A percentile compares a stretch with the other conserved stretches of the same genome.
phyloP scores from a whole-genome alignment of 1,140 invertebrate genomes.

The Ptiloglossa arizonensis region DNA sequence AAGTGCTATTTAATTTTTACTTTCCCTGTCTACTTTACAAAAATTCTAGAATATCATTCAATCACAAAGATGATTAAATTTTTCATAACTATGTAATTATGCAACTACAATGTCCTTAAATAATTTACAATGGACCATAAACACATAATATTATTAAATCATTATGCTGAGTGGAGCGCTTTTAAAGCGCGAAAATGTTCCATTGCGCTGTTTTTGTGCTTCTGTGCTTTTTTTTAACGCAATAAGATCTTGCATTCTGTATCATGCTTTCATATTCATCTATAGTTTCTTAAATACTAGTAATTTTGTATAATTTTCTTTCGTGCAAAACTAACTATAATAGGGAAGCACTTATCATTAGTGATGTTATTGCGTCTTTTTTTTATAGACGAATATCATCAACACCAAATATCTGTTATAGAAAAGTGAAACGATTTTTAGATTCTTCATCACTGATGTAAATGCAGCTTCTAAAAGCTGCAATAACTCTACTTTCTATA shows the following conservation, averaged over 20 bases:
- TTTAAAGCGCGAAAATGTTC: constrained; percentile 19
- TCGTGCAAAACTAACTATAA: constrained; percentile 75
- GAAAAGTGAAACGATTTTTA: constrained; percentile 41
- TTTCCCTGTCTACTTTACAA: constrained; percentile 40
- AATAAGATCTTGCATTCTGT: constrained; percentile 29
- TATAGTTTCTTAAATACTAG: constrained; percentile 20
- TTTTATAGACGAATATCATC: constrained; percentile 39
- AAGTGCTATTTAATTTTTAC: constrained; percentile 33
- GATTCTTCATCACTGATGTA: constrained; percentile 15
- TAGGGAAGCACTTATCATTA: constrained; percentile 77
- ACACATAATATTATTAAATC: constrained; percentile 46
- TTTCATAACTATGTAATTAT: constrained; percentile 50
- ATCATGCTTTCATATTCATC: constrained; percentile 30
- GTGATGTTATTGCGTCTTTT: constrained; percentile 43
- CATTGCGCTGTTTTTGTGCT: constrained; percentile 36
- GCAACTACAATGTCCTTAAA: constrained; percentile 35
- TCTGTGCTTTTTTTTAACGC: constrained; percentile 31
- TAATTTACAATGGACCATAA: constrained; percentile 56
- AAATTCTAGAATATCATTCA: constrained; percentile 55
- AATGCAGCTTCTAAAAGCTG: constrained; percentile 10
- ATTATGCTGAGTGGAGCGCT: constrained; percentile 34
- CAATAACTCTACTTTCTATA: constrained; percentile 21
- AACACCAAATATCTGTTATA: constrained; percentile 27
- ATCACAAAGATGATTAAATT: constrained; percentile 55
- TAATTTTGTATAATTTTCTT: constrained; percentile 63